Evolutionary conservation across 2,113 vertebrate species (phyloP), one percentile per base, ranked within the genome.

Genomic region (Thamnaconus septentrionalis): DNA sequence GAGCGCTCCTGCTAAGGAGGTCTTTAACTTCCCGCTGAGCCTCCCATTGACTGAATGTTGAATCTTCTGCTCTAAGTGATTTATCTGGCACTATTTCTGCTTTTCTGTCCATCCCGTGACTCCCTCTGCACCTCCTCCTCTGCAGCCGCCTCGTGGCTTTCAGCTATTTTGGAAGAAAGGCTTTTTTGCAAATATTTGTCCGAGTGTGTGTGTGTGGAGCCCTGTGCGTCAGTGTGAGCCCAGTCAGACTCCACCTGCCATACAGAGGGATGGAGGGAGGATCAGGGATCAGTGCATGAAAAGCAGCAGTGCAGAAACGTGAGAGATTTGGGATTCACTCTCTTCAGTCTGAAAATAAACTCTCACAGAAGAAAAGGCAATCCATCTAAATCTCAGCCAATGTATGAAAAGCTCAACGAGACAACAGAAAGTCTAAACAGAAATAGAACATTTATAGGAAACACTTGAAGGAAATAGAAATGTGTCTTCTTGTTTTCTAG

Each of bases 121-220:
- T 61, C 41, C 59, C 56, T 64, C 68, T 59, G 66, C 39, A 51
- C 74, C 57, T 65, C 59, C 73, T 61, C 57, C 76, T 78, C 68
- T 70, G 66, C 72, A 76, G 63, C 77, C 66, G 70, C 80, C 76
- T 65, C 57, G 56, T 42, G 11, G 78, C 79, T 82, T 72, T 80
- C 79, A 77, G 76, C 85, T 83, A 79, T 89, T 88, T 89, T 60
- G 56, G 70, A 75, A 88, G 74, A 79, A 91, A 92, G 90, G 87
- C 89, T 87, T 91, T 91, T 87, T 69, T 82, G 88, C 87, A 90
- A 91, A 91, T 91, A 91, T 91, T 87, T 90, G 91, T 88, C 83
- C 48, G 69, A 80, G 76, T 75, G 70, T 87, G 80, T 83, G 80
- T 83, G 84, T 84, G 64, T 76, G 71, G 78, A 84, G 75, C 73